Evolutionary conservation across 2,888 invertebrate genomes (phyloP), one percentile per base, ranked within the genome.

Genomic region (Drosophila bunnanda): DNA sequence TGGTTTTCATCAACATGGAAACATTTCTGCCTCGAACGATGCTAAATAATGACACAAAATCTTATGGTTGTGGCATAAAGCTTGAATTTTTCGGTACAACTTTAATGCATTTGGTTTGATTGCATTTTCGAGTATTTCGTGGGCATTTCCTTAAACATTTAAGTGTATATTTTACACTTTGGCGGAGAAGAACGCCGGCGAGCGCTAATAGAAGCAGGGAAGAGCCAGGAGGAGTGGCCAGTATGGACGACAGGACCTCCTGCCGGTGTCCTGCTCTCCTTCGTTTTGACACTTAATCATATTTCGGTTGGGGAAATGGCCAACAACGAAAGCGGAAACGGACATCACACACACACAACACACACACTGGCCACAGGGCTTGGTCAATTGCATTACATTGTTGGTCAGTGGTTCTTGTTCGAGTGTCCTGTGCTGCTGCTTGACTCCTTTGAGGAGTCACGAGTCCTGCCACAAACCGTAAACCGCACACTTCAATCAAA

Each of bases 121-220:
- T 74, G 74, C 74, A 68, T 56, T 67, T 74, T 41, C n/a, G n/a
- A n/a, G n/a, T n/a, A n/a, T n/a, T n/a, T n/a, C n/a, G n/a, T n/a
- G n/a, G n/a, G n/a, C n/a, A n/a, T 76, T 80, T 80, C 77, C 80
- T 80, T 78, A 75, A 78, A 77, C 76, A 81, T 79, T 62, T 70
- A 72, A 83, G 81, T 72, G 77, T 78, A 79, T 76, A 83, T 83
- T 83, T 81, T 83, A 77, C 79, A 80, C 83, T 79, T 80, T 75
- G 78, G 59, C 71, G 77, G 13, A 48, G 4, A 8, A 13, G 32
- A 12, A 4, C 20, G 41, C 20, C 6, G 36, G 25, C 3, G 4
- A 12, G 2, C 20, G 20, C 20, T 2, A 32, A 10, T 2, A 12
- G 4, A 32, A n/a, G 17, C n/a, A 9, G n/a, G 17, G 13, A 5